Conservation (phyloP, 2,113 vertebrate species). For the Hylia prasina region DNA sequence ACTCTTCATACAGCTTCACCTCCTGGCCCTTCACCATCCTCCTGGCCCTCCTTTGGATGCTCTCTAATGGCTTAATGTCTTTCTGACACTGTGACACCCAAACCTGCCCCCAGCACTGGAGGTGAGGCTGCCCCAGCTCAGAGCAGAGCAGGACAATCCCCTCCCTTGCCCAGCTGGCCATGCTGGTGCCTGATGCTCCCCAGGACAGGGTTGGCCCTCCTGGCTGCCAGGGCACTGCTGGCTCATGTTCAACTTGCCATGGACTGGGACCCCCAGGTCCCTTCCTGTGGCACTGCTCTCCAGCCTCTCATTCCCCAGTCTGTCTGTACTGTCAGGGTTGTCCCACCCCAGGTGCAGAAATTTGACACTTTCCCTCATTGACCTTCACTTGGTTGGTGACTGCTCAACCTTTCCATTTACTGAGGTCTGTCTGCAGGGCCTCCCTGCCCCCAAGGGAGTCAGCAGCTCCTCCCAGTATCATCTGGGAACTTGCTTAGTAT, state of each 20-base stretch:
- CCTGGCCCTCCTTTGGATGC: not conserved
- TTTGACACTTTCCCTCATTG: not conserved
- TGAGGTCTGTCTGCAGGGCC: not conserved
- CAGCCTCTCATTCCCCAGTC: not conserved
- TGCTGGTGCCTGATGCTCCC: not conserved
- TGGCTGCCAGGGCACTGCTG: not conserved
- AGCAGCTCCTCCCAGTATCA: not conserved
- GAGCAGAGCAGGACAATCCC: not conserved
- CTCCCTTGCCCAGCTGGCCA: not conserved
- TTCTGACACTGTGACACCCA: not conserved
- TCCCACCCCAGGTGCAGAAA: not conserved
- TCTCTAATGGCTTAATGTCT: too few relatives aligned
- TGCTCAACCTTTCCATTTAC: not conserved
- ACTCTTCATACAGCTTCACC: accelerated
- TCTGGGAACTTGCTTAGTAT: not conserved
- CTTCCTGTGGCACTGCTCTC: not conserved
- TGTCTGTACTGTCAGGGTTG: not conserved
- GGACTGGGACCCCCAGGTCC: not conserved
- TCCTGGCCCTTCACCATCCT: not conserved
- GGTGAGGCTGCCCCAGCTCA: not conserved
- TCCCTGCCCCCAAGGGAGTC: not conserved
- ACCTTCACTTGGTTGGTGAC: too few relatives aligned
- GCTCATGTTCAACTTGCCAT: not conserved
- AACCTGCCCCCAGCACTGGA: not conserved
- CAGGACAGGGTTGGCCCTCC: not conserved